Conservation (phyloP, 2,888 invertebrate species). For the Troilus luridus region DNA sequence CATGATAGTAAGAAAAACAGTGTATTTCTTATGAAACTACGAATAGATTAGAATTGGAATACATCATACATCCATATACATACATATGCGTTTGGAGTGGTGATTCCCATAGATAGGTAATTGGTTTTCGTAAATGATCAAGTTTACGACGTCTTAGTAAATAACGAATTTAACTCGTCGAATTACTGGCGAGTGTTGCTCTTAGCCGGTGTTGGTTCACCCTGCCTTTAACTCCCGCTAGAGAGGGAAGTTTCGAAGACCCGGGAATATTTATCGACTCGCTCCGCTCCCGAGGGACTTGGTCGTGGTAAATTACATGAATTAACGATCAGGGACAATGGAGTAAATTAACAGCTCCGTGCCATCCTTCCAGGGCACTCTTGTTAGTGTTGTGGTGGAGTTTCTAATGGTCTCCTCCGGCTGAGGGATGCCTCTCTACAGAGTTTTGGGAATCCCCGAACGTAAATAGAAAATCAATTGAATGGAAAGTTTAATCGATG, state of each 20-base stretch:
- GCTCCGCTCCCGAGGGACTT: background rate
- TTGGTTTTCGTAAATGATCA: background rate
- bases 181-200: background rate
- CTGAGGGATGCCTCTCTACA: background rate
- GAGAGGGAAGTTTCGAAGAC: constrained; percentile 14
- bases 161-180: background rate
- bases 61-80: too few species aligned
- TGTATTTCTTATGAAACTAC: too few species aligned
- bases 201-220: background rate
- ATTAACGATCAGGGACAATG: constrained; percentile 37
- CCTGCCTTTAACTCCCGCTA: background rate
- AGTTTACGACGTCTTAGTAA: background rate
- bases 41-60: too few species aligned
- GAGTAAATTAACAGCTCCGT: constrained; percentile 29
- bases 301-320: constrained; percentile 33
- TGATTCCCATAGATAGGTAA: too few species aligned
- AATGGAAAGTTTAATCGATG: background rate
- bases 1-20: too few species aligned
- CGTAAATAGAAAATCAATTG: background rate
- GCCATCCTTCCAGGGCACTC: background rate
- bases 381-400: constrained; percentile 4
- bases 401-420: background rate
- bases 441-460: background rate
- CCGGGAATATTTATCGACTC: constrained; percentile 30
- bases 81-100: too few species aligned